Evolutionary conservation across 2,888 invertebrate genomes (phyloP).

Genomic region (Chrysolina oricalcia): DNA sequence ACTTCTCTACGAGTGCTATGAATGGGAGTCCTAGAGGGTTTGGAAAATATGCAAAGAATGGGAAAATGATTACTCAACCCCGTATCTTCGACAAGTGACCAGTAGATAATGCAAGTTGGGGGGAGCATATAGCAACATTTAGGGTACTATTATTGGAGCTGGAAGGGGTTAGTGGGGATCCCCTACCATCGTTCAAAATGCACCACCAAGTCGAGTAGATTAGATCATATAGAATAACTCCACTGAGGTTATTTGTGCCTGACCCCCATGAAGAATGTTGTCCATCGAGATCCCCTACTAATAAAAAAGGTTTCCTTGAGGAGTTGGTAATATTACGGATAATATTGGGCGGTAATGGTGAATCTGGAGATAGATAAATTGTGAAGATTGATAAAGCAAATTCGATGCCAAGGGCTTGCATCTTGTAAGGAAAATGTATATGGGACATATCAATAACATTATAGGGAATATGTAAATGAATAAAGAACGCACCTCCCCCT

Average conservation of each 20-base stretch:
- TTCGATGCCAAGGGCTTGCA: background rate
- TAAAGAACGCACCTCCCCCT: background rate
- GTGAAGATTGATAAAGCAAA: background rate
- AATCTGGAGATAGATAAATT: slow-evolving; percentile 2
- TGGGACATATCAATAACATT: background rate
- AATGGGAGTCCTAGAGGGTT: background rate
- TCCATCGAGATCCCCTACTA: slow-evolving; percentile 8
- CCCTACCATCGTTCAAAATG: background rate
- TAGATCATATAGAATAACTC: background rate
- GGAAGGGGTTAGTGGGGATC: background rate
- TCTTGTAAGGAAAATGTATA: background rate
- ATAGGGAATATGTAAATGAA: background rate
- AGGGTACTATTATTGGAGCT: background rate
- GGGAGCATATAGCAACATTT: slow-evolving; percentile 1
- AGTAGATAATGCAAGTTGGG: background rate
- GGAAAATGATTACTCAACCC: background rate
- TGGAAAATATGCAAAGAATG: background rate
- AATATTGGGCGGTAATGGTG: background rate
- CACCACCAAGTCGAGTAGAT: background rate
- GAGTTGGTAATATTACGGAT: background rate
- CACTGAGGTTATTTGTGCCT: background rate
- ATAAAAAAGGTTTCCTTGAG: background rate
- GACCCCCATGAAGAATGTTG: slow-evolving; percentile 6
- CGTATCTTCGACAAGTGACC: background rate
- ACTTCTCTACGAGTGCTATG: background rate